Evolutionary conservation across 2,113 vertebrate species (phyloP).

Genomic region (Puma concolor): DNA sequence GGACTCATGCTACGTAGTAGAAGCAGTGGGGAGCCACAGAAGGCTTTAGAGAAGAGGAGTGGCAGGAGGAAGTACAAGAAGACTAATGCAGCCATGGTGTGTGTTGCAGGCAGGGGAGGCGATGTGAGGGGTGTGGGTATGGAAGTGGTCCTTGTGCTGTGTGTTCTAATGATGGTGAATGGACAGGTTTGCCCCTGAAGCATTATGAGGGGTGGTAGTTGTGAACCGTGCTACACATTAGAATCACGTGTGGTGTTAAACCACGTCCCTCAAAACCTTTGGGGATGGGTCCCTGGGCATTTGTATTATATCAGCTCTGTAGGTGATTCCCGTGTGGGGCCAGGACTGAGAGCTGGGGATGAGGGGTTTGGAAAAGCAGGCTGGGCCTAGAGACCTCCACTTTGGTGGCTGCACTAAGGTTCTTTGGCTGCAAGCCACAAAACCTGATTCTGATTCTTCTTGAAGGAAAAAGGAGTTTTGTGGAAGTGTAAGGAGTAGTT

Average conservation of each 20-base stretch:
- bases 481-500: background rate
- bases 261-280: background rate
- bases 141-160: accelerated
- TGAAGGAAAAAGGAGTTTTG: background rate
- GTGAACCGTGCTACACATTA: background rate
- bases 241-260: background rate
- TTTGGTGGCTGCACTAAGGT: background rate
- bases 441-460: background rate
- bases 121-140: background rate
- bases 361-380: background rate
- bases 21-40: background rate
- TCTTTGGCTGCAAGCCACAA: background rate
- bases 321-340: background rate
- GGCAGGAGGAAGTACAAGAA: background rate
- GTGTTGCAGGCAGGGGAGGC: background rate
- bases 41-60: background rate
- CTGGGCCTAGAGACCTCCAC: background rate
- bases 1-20: background rate
- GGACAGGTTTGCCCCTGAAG: background rate
- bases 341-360: background rate
- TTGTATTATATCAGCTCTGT: background rate
- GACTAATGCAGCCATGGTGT: accelerated
- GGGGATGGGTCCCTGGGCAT: background rate
- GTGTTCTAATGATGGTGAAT: background rate
- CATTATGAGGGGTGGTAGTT: background rate